Conservation (phyloP, 2,797 vertebrate species). For the Varecia variegata region DNA sequence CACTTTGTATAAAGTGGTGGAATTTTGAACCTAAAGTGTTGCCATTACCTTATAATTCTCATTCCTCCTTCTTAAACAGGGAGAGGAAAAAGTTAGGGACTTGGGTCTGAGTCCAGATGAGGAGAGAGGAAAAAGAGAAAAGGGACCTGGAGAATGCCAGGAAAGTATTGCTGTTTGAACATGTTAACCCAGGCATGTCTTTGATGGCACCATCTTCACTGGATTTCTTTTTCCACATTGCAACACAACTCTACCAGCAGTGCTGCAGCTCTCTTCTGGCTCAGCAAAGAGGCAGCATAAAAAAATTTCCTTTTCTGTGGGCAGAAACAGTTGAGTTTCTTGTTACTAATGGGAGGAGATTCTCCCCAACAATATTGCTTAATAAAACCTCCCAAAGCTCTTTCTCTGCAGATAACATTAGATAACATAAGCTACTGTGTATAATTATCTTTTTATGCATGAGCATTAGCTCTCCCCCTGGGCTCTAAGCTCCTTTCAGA, state of each 20-base stretch:
- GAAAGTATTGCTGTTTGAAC: neutral
- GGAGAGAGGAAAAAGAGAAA: neutral
- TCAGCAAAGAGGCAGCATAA: slow-evolving; percentile 13
- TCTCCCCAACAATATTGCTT: slow-evolving; percentile 2
- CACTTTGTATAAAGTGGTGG: neutral
- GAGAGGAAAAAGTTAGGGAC: neutral
- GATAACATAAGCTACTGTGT: neutral
- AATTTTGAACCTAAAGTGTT: neutral
- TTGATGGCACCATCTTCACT: neutral
- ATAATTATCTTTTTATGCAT: neutral
- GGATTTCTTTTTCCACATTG: neutral
- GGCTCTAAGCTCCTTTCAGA: neutral
- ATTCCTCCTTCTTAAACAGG: neutral
- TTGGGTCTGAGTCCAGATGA: neutral
- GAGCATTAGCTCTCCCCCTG: neutral
- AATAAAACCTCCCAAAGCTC: neutral
- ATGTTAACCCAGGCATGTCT: neutral
- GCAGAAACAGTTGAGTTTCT: neutral
- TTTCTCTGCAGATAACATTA: neutral
- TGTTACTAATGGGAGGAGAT: neutral
- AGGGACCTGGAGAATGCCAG: neutral
- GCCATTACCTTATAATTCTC: neutral
- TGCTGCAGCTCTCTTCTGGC: neutral
- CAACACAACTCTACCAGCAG: neutral
- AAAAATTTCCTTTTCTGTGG: neutral